phyloP scores from a whole-genome alignment of 2,888 invertebrate genomes.

The Micropterix aruncella region DNA sequence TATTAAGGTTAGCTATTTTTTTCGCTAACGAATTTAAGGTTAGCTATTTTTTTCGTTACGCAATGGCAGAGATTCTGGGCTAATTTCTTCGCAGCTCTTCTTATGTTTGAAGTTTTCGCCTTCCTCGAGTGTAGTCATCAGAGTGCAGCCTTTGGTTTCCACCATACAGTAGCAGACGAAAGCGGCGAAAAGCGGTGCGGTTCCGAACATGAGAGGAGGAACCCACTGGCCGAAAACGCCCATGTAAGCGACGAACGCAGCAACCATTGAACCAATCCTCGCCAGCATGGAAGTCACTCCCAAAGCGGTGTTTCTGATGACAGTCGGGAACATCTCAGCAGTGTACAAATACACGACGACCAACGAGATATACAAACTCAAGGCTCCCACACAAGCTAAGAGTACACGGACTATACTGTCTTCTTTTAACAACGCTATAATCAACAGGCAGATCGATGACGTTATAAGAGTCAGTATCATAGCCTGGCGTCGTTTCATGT shows the following conservation, averaged over 20 bases:
- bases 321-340: conserved; percentile 65
- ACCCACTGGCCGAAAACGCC: conserved; percentile 26
- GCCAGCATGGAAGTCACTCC: conserved; percentile 62
- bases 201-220: conserved; percentile 47
- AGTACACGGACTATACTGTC: conserved; percentile 26
- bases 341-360: conserved; percentile 61
- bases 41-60: too few relatives aligned
- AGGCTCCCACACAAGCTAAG: conserved; percentile 48
- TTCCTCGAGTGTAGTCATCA: conserved; percentile 55
- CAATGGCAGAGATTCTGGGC: too few relatives aligned
- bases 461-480: conserved; percentile 3
- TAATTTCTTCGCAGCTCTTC: too few relatives aligned
- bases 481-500: conserved; percentile 4
- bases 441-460: conserved; percentile 5
- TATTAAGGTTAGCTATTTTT: too few relatives aligned
- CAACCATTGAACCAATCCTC: conserved; percentile 56
- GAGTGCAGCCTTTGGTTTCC: conserved; percentile 46
- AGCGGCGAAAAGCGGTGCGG: conserved; percentile 41
- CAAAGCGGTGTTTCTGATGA: conserved; percentile 58
- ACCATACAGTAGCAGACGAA: conserved; percentile 42
- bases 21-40: too few relatives aligned
- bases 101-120: too few relatives aligned
- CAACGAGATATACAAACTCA: conserved; percentile 56
- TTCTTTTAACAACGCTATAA: conserved; percentile 10
- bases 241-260: conserved; percentile 51